Percentiles rank a stretch among this genome's conserved stretches.
Evolutionary conservation across 1,140 invertebrate genomes (phyloP).

Genomic region (Atopsyche davidsoni): DNA sequence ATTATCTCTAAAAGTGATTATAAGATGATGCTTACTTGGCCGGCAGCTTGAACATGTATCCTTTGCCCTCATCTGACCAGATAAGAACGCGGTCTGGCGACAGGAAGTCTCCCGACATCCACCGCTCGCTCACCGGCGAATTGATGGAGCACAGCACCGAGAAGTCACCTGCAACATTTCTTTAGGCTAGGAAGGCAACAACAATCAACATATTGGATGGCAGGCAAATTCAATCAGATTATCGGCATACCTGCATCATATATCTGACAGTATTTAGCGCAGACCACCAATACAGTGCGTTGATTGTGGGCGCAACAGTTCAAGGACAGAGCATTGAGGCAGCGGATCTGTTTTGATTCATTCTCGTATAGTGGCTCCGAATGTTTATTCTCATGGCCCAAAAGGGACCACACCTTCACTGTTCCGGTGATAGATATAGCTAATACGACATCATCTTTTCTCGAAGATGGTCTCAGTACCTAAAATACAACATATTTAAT

Average conservation of each 20-base stretch:
- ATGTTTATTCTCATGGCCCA: constrained; percentile 81
- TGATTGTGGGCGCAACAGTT: constrained; percentile 95
- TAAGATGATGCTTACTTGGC: constrained; percentile 86
- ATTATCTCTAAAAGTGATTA: too few species aligned
- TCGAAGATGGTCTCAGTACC: constrained; percentile 77
- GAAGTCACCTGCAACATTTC: constrained; percentile 79
- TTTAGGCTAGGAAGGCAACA: too few species aligned
- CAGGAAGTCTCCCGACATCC: constrained; percentile 93
- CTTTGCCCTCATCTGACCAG: constrained; percentile 91
- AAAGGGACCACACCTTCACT: constrained; percentile 96
- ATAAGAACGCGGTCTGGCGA: constrained; percentile 83
- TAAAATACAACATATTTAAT: constrained; percentile 33
- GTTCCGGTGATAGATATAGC: constrained; percentile 94
- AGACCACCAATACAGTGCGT: constrained; percentile 92
- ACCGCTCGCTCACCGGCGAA: constrained; percentile 77
- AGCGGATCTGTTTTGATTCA: constrained; percentile 95
- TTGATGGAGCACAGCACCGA: constrained; percentile 85
- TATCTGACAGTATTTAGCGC: constrained; percentile 97
- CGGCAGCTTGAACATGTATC: constrained; percentile 90
- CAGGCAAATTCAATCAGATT: not conserved
- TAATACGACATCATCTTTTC: constrained; percentile 93
- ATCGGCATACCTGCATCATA: constrained; percentile 55
- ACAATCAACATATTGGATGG: not conserved
- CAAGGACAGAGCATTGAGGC: constrained; percentile 87
- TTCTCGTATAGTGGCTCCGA: constrained; percentile 90